Evolutionary conservation across 2,888 invertebrate genomes (phyloP), one percentile per base, ranked within the genome.

Genomic region (Lypha dubia): DNA sequence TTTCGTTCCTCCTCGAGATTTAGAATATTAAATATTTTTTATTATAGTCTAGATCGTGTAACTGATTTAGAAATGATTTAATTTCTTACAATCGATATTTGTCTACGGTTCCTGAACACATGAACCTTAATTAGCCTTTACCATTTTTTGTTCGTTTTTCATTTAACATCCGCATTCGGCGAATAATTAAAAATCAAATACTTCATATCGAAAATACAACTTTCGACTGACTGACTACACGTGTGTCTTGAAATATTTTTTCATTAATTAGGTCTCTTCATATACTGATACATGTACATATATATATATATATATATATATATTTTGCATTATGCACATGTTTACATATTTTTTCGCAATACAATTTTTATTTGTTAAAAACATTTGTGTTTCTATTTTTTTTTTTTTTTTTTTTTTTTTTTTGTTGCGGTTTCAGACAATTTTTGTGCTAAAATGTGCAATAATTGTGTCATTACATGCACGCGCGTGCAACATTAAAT

Each of bases 401-500:
- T n/a, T 22, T 13, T 32, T 24, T 58, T 38, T 51, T 1, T 46
- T 1, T 15, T 8, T 46, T 9, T 35, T 7, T 53, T 3, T 38
- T 32, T 53, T 70, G 62, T 44, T 41, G 51, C 38, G 11, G 11
- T 74, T 62, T 67, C 60, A 68, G 68, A 68, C 74, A 35, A 38
- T 56, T 49, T 77, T 73, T 56, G 28, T 68, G 65, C n/a, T 51
- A 41, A 56, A 79, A 70, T 71, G 60, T 60, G 75, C 65, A 79
- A 70, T 75, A 76, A 62, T 51, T 65, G 60, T 71, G 71, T 76
- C 76, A 75, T 80, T 71, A 68, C 80, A 80, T 84, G 62, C 80
- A 80, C 76, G 80, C 84, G 84, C 80, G 60, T 71, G 71, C 74
- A 68, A 38, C 80, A 75, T 81, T 62, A 68, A 75, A 68, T 68